Evolutionary conservation across 2,888 invertebrate species (phyloP).

Genomic region (Drosophila merina): DNA sequence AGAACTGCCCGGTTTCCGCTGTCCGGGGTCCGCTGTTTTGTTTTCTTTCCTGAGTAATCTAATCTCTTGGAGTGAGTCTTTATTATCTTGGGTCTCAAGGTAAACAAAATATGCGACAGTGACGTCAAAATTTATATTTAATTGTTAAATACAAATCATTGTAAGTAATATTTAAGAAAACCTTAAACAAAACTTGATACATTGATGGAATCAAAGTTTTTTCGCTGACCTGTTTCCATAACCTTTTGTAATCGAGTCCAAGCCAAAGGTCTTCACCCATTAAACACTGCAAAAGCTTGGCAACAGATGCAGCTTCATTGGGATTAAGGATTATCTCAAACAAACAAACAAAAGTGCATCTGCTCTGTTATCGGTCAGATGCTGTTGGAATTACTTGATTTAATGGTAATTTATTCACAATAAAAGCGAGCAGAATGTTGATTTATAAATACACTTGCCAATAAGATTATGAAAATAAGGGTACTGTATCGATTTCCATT

Average conservation of each 20-base stretch:
- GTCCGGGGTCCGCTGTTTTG: slow-evolving; percentile 3
- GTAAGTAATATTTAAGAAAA: no score
- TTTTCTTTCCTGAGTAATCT: slow-evolving; percentile 29
- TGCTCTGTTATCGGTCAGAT: slow-evolving; percentile 30
- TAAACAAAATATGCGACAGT: slow-evolving; percentile 19
- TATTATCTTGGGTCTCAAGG: slow-evolving; percentile 21
- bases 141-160: neutral
- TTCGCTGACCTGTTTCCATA: slow-evolving; percentile 7
- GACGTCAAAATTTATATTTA: slow-evolving; percentile 24
- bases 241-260: slow-evolving; percentile 15
- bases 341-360: slow-evolving; percentile 38
- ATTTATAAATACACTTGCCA: slow-evolving; percentile 21
- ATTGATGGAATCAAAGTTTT: neutral
- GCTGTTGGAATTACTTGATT: slow-evolving; percentile 24
- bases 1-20: slow-evolving; percentile 34
- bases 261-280: slow-evolving; percentile 12
- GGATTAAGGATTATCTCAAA: slow-evolving; percentile 12
- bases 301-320: slow-evolving; percentile 17
- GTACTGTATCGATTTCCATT: slow-evolving; percentile 24
- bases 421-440: slow-evolving; percentile 7
- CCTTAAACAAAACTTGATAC: no score
- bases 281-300: slow-evolving; percentile 17
- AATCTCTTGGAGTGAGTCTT: slow-evolving; percentile 13
- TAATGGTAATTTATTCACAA: slow-evolving; percentile 16
- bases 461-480: slow-evolving; percentile 8